phyloP scores from a whole-genome alignment of 2,888 invertebrate genomes.

The Xestia ashworthii region DNA sequence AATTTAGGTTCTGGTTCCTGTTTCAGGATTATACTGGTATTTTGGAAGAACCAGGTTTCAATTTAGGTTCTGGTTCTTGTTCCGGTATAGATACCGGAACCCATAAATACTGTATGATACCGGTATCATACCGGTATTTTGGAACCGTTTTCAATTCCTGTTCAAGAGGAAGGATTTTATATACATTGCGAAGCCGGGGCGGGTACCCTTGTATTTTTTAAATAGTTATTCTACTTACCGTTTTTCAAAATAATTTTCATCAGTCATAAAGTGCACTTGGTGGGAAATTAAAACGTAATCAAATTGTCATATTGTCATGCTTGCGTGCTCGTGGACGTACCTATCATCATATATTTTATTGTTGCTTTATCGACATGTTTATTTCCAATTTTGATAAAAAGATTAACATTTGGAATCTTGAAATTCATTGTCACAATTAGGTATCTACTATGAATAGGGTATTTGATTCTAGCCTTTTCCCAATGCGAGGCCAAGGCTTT shows the following conservation, averaged over 20 bases:
- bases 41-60: too few relatives aligned
- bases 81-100: too few relatives aligned
- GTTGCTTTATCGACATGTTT: neutral
- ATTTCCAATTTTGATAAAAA: conserved; percentile 6
- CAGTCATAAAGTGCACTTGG: conserved; percentile 10
- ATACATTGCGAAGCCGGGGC: too few relatives aligned
- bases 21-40: too few relatives aligned
- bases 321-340: conserved; percentile 11
- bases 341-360: conserved; percentile 2
- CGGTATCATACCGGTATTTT: too few relatives aligned
- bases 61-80: too few relatives aligned
- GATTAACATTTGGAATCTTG: neutral
- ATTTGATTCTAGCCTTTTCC: neutral
- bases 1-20: too few relatives aligned
- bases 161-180: too few relatives aligned
- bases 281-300: conserved; percentile 26
- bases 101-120: too few relatives aligned
- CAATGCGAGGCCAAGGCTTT: neutral
- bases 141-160: too few relatives aligned
- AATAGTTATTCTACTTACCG: neutral
- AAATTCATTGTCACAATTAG: neutral
- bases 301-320: conserved; percentile 16
- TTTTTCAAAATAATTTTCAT: conserved; percentile 16
- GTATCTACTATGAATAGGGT: neutral
- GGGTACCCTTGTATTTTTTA: neutral